These are phyloP conservation scores for Syrrhaptes paradoxus DNA, from an alignment of 2,113 vertebrate genomes.

Conservation along the genomic window DNA sequence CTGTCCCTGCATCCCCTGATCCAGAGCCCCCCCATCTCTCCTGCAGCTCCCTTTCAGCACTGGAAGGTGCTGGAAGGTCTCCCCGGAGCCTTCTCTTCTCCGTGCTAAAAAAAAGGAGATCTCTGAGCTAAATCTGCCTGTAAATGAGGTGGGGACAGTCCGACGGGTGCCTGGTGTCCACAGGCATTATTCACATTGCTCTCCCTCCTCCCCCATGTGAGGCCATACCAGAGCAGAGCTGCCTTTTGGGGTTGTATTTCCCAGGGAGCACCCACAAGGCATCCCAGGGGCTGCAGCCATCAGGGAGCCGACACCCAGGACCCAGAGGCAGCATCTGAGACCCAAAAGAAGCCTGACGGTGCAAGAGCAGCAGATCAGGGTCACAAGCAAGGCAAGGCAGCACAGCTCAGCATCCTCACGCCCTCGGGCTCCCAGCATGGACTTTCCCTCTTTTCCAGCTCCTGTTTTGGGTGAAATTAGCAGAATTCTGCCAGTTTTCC, in stretches of 20 bases:
- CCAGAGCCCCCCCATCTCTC: no score
- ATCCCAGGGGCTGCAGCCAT: background rate
- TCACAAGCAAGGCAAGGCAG: background rate
- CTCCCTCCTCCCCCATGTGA: background rate
- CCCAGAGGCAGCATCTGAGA: background rate
- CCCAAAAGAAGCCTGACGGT: background rate
- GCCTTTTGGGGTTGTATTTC: background rate
- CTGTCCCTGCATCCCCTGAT: no score
- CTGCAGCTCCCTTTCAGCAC: no score
- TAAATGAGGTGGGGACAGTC: background rate
- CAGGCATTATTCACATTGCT: background rate
- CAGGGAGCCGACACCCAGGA: background rate
- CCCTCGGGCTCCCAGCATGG: background rate
- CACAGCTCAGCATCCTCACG: background rate
- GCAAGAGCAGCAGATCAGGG: background rate
- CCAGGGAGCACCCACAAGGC: background rate
- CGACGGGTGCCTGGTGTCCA: background rate
- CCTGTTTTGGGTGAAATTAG: background rate
- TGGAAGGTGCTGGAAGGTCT: no score
- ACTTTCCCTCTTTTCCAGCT: background rate
- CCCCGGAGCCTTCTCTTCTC: no score
- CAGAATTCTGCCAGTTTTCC: background rate
- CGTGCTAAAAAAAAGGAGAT: background rate
- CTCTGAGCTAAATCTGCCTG: background rate
- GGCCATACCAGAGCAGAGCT: background rate